Evolutionary conservation across 2,888 invertebrate species (phyloP), one percentile per base, ranked within the genome.

Genomic region (Acronicta psi): DNA sequence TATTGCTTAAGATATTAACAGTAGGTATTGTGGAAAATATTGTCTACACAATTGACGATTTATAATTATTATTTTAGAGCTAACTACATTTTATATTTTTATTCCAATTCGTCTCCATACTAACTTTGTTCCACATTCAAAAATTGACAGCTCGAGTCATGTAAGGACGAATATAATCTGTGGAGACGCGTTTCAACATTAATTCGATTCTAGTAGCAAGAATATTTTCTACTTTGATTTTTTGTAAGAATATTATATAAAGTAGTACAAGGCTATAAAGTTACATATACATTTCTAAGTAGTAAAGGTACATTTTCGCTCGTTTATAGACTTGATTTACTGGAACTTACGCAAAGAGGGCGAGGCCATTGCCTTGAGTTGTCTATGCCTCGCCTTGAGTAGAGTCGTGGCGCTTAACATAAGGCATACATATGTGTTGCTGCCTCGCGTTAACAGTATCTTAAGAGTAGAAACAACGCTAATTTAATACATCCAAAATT

Each of bases 31-130:
- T 68, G 63, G 69, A 78, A 82, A 72, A 86, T 92, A 92, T 92
- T 91, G 91, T 92, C 91, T 89, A 91, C 81, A 83, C 89, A 92
- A 92, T 92, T 92, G 92, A 91, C 91, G 66, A 54, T 77, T 77
- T 68, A 73, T 73, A 74, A 73, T 73, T 64, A 60, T 57, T 29
- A 60, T 53, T 55, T 57, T 58, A 59, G 16, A 20, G 38, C 54
- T 70, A 59, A 62, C 58, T 63, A 46, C 42, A 46, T 51, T 38
- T 42, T 31, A 42, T 44, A 31, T 40, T 37, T 41, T 34, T 36
- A 16, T 4, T n/a, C 43, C 16, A 43, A 52, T 54, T 53, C 14
- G 11, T 58, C 34, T 59, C 52, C 53, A 41, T 8, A 37, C 14
- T 36, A 1, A 41, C n/a, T 36, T 16, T 40, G 0, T 41, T 43